A percentile compares a stretch with the other conserved stretches of the same genome.
Evolutionary conservation across 2,113 vertebrate species (phyloP).

Genomic region (Spilogale gracilis): DNA sequence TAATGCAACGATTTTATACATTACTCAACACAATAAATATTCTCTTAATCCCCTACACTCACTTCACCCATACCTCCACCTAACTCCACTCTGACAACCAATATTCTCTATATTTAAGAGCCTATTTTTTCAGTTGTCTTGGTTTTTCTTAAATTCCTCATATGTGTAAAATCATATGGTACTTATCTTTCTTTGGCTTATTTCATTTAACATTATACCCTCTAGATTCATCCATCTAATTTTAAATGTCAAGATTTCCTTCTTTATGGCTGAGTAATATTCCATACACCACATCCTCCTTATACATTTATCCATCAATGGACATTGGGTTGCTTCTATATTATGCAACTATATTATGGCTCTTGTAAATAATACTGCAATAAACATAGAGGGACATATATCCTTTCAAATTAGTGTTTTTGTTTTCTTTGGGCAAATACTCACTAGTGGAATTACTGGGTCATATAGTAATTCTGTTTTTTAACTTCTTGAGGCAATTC

Average conservation of each 20-base stretch:
- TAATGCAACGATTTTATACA: not conserved
- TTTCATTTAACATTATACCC: not conserved
- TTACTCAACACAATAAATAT: not conserved
- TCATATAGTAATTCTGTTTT: not conserved
- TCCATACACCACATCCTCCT: not conserved
- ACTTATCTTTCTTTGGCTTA: not conserved
- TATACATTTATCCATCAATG: not conserved
- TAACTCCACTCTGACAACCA: not conserved
- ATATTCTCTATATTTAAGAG: not conserved
- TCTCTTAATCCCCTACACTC: not conserved
- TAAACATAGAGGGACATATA: not conserved
- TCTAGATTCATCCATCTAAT: not conserved
- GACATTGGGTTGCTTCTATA: not conserved
- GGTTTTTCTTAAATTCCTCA: not conserved
- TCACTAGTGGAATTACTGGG: not conserved
- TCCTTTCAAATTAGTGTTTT: not conserved
- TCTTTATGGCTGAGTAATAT: not conserved
- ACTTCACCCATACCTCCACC: not conserved
- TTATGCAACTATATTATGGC: not conserved
- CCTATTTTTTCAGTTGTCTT: not conserved
- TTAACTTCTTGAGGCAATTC: not conserved
- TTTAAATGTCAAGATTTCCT: not conserved
- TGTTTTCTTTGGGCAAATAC: not conserved
- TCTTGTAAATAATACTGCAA: not conserved
- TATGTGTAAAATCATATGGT: not conserved